These are phyloP conservation scores for Sesamia nonagrioides DNA, from an alignment of 1,140 invertebrate species.

Conservation along the genomic window DNA sequence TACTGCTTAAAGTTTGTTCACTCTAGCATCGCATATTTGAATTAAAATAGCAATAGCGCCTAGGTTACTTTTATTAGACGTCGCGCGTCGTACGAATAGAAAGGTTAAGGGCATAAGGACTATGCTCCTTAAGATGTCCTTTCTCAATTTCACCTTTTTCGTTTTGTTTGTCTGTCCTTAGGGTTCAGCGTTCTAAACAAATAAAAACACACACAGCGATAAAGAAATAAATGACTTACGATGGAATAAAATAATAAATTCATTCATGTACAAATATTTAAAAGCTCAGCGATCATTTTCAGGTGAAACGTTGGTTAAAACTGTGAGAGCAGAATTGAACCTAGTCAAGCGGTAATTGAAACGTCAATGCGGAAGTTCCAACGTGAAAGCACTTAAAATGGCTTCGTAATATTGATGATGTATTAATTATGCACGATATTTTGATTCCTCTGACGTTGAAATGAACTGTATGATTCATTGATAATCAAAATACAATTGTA, in stretches of 20 bases:
- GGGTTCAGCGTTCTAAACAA: not conserved
- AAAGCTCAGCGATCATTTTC: not conserved
- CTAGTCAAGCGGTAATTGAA: not conserved
- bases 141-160: constrained; percentile 24
- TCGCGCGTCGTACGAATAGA: not conserved
- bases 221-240: not conserved
- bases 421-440: too few relatives aligned
- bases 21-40: too few relatives aligned
- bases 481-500: too few relatives aligned
- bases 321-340: not conserved
- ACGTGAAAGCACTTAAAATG: not conserved
- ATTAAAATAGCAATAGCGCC: not conserved
- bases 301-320: not conserved
- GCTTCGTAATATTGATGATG: too few relatives aligned
- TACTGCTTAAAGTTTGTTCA: not conserved
- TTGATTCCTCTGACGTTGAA: too few relatives aligned
- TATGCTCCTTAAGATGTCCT: constrained; percentile 1
- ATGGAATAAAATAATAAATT: not conserved
- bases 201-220: not conserved
- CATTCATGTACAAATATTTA: not conserved
- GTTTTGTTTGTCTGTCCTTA: not conserved
- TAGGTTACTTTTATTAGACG: not conserved
- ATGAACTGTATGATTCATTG: too few relatives aligned
- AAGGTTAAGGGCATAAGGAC: constrained; percentile 25
- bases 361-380: not conserved